Base-by-base conservation (phyloP, 1,140 invertebrate genomes). In the Micrasema minimum region DNA sequence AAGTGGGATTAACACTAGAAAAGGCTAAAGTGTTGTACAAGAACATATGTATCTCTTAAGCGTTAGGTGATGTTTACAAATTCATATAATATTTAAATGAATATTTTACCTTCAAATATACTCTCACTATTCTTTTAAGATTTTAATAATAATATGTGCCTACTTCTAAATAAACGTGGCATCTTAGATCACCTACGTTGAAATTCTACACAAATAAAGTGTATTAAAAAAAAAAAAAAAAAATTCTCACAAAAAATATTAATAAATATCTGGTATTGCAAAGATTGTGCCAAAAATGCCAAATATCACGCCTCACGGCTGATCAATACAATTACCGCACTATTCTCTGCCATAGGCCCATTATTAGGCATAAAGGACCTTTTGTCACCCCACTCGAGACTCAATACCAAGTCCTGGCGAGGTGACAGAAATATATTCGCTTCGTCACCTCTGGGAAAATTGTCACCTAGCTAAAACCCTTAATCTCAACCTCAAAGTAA, bases 261-360 rank as follows among this genome's bases (percentile, higher is more conserved):
- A 51, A 14, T 20, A 20, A 12, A 12, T 51, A 5, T 50, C 20
- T 50, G 2, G 48, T 11, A 35, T 14, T n/a, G 2, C 16, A n/a
- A 57, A 22, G 20, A 57, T 57, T 31, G 26, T 31, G 38, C 53
- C 18, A n/a, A 66, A 37, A 37, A 66, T 53, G 53, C 64, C 48
- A 68, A 46, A 14, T 9, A 48, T 69, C 67, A 69, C 67, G 67
- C 67, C 67, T 69, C 16, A 55, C 11, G 43, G 23, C 50, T 14
- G 61, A 69, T 61, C 43, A 69, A 69, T 69, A 55, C 67, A 69
- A 69, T 69, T 69, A 69, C 43, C 41, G 14, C 7, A 22, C 67
- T 22, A 69, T 69, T 69, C 53, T 69, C 61, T 23, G 12, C 23
- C 41, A 48, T 18, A 26, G 20, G 14, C 50, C 22, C 41, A 22